Evolutionary conservation across 1,140 invertebrate genomes (phyloP), one percentile per base, ranked within the genome.

Genomic region (Antheraea pernyi): DNA sequence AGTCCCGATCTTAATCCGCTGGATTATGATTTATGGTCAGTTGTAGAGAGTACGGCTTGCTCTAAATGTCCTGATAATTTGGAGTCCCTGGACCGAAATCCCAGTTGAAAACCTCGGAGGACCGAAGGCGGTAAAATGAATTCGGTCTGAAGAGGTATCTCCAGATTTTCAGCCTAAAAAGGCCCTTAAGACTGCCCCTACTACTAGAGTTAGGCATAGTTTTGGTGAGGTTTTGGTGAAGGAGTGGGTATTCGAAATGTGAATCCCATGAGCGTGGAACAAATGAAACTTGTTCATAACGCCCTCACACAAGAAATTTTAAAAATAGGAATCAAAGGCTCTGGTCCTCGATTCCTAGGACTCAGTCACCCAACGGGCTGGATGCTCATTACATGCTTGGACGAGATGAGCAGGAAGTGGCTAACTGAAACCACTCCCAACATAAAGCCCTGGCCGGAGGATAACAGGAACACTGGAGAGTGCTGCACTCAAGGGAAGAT

Each of bases 381-480:
- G 48, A 65, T 69, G 5, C 0, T 59, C 5, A 65, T 69, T 13
- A 59, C 19, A 6, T 69, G 68, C 36, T 19, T 64, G 19, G 46
- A 69, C 16, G 36, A 58, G 8, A 16, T 48, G 11, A 69, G 62
- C 39, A 36, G 62, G 19, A 18, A 39, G 53, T 69, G 68, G 68
- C 30, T 69, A 58, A 48, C 53, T n/a, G 19, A 42, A 3, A 22
- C 13, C 7, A 22, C 60, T 9, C 18, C 62, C 7, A 42, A 18
- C 7, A 36, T 69, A 11, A 39, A 59, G 18, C 68, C 68, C 11
- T 69, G 68, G 68, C 68, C 68, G 30, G 62, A 19, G 37, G 68
- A 62, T 16, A 11, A 30, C 63, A 61, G 16, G 18, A 39, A 22
- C 11, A 69, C 0, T 69, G 68, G 68, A 69, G 63, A 11, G 18